Conservation (phyloP, 92 coral and sea anemone species). For the Scolanthus callimorphus region DNA sequence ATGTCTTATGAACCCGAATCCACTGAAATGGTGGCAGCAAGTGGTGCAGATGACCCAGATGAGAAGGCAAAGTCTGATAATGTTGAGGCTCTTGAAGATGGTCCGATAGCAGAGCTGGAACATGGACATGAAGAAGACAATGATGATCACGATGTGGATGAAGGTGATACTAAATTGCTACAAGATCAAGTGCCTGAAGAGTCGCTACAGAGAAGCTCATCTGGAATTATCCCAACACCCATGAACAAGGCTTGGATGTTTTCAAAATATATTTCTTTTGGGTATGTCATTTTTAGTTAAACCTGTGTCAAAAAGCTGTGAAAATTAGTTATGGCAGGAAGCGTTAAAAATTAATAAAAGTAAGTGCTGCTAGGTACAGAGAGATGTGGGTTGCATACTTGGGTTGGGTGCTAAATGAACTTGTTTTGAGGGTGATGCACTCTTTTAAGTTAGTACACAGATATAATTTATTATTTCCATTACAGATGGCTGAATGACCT, state of each 20-base stretch:
- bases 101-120: neutral
- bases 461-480: no score
- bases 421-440: no score
- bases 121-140: constrained; percentile 8
- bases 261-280: constrained; percentile 67
- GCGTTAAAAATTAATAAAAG: no score
- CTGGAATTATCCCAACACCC: constrained; percentile 61
- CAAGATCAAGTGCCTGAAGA: no score
- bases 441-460: no score
- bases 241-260: constrained; percentile 41
- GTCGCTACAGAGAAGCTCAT: constrained; percentile 25
- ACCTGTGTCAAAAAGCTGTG: no score
- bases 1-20: no score
- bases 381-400: no score
- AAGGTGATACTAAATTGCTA: constrained; percentile 22
- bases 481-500: constrained; percentile 70
- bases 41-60: neutral
- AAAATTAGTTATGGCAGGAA: no score
- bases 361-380: no score
- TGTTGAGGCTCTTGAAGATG: constrained; percentile 1
- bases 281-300: no score
- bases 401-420: no score
- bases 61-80: neutral
- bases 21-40: neutral
- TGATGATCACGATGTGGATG: constrained; percentile 1